Base-by-base conservation (phyloP, 2,888 invertebrate species). In the Dryobotodes eremita region DNA sequence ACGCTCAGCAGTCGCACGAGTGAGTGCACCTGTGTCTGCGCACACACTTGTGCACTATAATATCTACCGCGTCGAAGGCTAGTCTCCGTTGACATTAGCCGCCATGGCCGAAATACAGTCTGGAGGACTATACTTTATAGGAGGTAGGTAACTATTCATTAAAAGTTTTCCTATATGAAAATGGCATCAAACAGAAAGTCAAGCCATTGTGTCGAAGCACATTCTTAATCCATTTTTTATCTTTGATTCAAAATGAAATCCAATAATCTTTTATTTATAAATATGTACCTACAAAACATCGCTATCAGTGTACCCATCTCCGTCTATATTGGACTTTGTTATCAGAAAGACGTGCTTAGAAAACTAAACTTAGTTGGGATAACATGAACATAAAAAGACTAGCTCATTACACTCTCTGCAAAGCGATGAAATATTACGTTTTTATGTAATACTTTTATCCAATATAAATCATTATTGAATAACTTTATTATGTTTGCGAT, bases 301-400 rank as follows among this genome's bases (percentile, higher is more conserved):
- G 81, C 88, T 89, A 84, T 88, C 82, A 85, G 55, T 85, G 74
- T 26, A 55, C 80, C 80, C 68, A 80, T 80, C 80, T 80, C 55
- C 55, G 61, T 62, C 69, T 81, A 62, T 80, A 69, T 80, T 80
- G 80, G 81, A 74, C 68, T 74, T 80, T 74, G 80, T 80, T 80
- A 80, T 80, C 81, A 68, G 86, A 89, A 79, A 80, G 80, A 92
- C 92, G 92, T 92, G 92, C 91, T 90, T 90, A 85, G 92, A 89
- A 91, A 91, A 90, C 90, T 89, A 86, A 91, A 88, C 84, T 86
- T 82, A 84, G 80, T 80, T 75, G 73, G 89, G 77, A 86, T 89
- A 86, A 83, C 80, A 84, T 80, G 68, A 82, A 87, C 82, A 84
- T 82, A 85, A 87, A 86, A 84, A 83, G 62, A 79, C 69, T 74